A percentile compares a stretch with the other conserved stretches of the same genome.
phyloP scores from a whole-genome alignment of 1,140 invertebrate genomes.

The Penaeus indicus region DNA sequence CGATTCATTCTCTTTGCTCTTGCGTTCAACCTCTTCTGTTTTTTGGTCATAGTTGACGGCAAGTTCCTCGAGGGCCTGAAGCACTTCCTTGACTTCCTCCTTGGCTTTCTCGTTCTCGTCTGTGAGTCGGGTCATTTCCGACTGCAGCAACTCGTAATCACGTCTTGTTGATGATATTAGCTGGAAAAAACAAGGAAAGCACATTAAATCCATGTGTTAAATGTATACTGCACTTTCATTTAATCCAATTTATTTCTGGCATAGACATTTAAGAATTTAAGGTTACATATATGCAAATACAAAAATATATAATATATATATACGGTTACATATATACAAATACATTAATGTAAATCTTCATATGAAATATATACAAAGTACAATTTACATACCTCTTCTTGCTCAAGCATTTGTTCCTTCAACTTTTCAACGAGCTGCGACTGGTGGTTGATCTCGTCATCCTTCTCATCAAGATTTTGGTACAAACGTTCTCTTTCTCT shows the following conservation, averaged over 20 bases:
- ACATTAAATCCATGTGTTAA: not conserved
- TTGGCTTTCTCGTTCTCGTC: constrained; percentile 97
- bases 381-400: constrained; percentile 79
- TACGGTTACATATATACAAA: not conserved
- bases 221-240: no score
- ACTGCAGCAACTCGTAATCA: constrained; percentile 93
- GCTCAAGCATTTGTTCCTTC: constrained; percentile 98
- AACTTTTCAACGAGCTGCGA: constrained; percentile 96
- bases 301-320: constrained; percentile 27
- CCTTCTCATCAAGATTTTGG: constrained; percentile 98
- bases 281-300: not conserved
- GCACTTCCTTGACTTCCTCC: constrained; percentile 98
- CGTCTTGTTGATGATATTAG: constrained; percentile 87
- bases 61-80: constrained; percentile 93
- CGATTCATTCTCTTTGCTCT: constrained; percentile 92
- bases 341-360: not conserved
- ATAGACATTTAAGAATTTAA: not conserved
- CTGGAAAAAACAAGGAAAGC: constrained; percentile 21
- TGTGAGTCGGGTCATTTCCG: constrained; percentile 95
- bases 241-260: not conserved
- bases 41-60: constrained; percentile 99
- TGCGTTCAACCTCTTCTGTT: constrained; percentile 94
- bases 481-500: constrained; percentile 93
- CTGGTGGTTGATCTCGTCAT: constrained; percentile 99
- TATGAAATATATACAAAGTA: not conserved